phyloP scores from a whole-genome alignment of 2,888 invertebrate genomes.

The Eupelmus urozonus region DNA sequence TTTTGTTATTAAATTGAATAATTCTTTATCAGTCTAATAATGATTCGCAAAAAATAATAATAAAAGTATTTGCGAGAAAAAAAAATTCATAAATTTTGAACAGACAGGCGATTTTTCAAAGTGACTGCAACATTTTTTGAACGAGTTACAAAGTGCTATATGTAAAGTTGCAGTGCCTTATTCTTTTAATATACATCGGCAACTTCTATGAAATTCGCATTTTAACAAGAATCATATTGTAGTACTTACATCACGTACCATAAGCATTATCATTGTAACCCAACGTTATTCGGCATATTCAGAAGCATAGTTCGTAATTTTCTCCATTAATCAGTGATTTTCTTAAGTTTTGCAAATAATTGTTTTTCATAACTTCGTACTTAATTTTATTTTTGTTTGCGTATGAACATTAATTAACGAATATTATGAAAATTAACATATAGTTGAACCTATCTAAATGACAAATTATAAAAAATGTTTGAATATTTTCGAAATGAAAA shows the following conservation, averaged over 20 bases:
- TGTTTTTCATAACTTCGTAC: too few species aligned
- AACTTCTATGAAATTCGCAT: slow-evolving; percentile 29
- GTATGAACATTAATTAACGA: too few species aligned
- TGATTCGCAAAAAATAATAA: too few species aligned
- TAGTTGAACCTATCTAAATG: background rate
- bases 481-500: background rate
- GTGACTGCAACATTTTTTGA: slow-evolving; percentile 16
- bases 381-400: too few species aligned
- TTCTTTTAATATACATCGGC: slow-evolving; percentile 4
- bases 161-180: background rate
- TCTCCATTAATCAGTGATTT: too few species aligned
- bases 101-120: slow-evolving; percentile 19
- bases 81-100: background rate
- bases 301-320: slow-evolving; percentile 60
- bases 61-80: too few species aligned
- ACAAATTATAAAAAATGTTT: background rate
- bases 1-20: background rate
- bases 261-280: slow-evolving; percentile 63
- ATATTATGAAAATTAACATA: too few species aligned
- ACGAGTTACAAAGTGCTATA: slow-evolving; percentile 24
- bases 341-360: too few species aligned
- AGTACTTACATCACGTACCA: slow-evolving; percentile 57
- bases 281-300: slow-evolving; percentile 69
- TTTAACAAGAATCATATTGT: slow-evolving; percentile 53
- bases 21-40: background rate